Base-by-base conservation (phyloP, 2,888 invertebrate genomes). In the Cataglyphis altisquamis region DNA sequence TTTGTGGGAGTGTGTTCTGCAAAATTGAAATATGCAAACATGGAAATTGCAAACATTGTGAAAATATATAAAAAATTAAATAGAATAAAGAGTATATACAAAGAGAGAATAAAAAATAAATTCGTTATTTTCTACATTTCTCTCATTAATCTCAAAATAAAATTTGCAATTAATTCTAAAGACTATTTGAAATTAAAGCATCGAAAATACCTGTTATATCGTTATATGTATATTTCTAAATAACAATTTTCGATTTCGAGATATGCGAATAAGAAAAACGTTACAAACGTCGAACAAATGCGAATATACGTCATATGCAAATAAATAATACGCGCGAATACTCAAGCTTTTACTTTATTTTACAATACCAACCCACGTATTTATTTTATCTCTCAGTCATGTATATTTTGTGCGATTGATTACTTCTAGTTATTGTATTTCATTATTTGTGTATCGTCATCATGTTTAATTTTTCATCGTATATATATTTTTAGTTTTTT, bases 311-410 rank as follows among this genome's bases (percentile, higher is more conserved):
- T 63, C n/a, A 39, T 10, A 25, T n/a, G 12, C 8, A 21, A 60
- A 45, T 21, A 21, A 75, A 64, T 15, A 63, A 74, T 15, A 36
- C 39, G 4, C 72, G 21, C 32, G 25, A 5, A 9, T 55, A 12
- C 39, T 52, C n/a, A n/a, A 62, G 21, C 18, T 75, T 64, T 75
- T 75, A 77, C 10, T 41, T 29, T 55, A 68, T 77, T 67, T 55
- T 41, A 39, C 52, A 68, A 68, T 68, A 57, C 25, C 15, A 68
- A 32, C 29, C 6, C 39, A 41, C 55, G 68, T 21, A 68, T 77
- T 29, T 29, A 21, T 67, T 66, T 77, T 67, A 62, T 77, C 39
- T 39, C 67, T 57, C n/a, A 55, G 29, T 77, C 55, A 68, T 64
- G 48, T 64, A 32, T 48, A 10, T n/a, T 64, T 73, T 62, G 15